Evolutionary conservation across 2,888 invertebrate genomes (phyloP), one percentile per base, ranked within the genome.

Genomic region (Orthosia gracilis): DNA sequence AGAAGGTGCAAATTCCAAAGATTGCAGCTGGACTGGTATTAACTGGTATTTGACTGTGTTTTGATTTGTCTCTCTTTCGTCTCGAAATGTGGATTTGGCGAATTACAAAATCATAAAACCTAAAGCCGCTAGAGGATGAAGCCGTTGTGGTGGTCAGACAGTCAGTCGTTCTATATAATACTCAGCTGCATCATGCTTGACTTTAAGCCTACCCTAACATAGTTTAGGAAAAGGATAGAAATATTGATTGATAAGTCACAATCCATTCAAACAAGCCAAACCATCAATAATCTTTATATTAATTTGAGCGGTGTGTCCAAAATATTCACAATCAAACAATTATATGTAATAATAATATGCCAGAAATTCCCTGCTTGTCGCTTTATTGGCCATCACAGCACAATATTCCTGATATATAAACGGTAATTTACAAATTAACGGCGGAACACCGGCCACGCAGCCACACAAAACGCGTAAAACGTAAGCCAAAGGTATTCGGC

Each of bases 401-500:
- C 76, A 78, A 79, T 76, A 75, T 66, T 75, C 74, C 71, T 76
- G 73, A 63, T 64, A 68, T 62, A 72, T 75, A 73, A 73, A 71
- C 76, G 67, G 65, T 79, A 75, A 78, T 82, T 82, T 77, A 70
- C 71, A 73, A 78, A 78, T 77, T 71, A 72, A 87, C 73, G 58
- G 23, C 68, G 18, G 55, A 78, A 74, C 67, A 70, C 76, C 73
- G 17, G 64, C 81, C 66, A 70, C 73, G 64, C 64, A 55, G 62
- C 73, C 78, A 71, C 68, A 65, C 67, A 75, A 68, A 78, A 76
- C 63, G 54, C 74, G 71, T 87, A 73, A 85, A 80, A 82, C 76
- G 83, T 85, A 79, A 76, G 70, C 79, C 68, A 79, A 65, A 77
- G 78, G 74, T 73, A 84, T 85, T 82, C 85, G 79, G 70, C 72